Base-by-base conservation (phyloP, 1,140 invertebrate species). In the Heliconius nattereri region DNA sequence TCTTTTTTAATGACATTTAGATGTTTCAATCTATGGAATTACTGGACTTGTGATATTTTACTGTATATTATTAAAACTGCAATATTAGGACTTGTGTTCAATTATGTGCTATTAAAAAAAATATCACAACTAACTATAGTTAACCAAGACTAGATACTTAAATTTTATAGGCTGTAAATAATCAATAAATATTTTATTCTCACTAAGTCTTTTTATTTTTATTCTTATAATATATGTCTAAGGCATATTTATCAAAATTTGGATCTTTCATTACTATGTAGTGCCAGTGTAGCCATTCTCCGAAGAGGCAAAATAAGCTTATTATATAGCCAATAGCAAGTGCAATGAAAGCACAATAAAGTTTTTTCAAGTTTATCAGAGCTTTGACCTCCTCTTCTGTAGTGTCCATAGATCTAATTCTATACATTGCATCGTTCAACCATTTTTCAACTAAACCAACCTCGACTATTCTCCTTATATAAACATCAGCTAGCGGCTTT, bases 391-490 rank as follows among this genome's bases (percentile, higher is more conserved):
- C 94, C 40, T 95, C 91, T 70, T 96, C 94, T 52, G 85, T 85
- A 8, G 77, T 87, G 32, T 94, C 92, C 11, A 91, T 81, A 23
- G 87, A 88, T 70, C 91, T 86, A 73, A 95, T 94, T 80, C 88
- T 90, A 71, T 94, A 91, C 94, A 97, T 97, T 0, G 96, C 96
- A 89, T 98, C 97, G 79, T 96, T 96, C 1, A 97, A 87, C 97
- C 97, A 98, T 89, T 98, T 98, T 82, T 96, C 94, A 1, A 98
- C 95, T 3, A 98, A 93, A 75, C 97, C 97, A 1, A 96, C 96
- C 95, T 98, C 97, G 0, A 97, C 94, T 29, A 97, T 95, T 78
- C 95, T 92, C 81, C 95, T 92, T 37, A 98, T 92, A 78, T 97
- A 95, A 82, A 94, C 92, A 89, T 98, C 97, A 29, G 97, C 95